Evolutionary conservation across 2,797 vertebrate genomes (phyloP), one percentile per base, ranked within the genome.

Genomic region (Sorex maritimensis): DNA sequence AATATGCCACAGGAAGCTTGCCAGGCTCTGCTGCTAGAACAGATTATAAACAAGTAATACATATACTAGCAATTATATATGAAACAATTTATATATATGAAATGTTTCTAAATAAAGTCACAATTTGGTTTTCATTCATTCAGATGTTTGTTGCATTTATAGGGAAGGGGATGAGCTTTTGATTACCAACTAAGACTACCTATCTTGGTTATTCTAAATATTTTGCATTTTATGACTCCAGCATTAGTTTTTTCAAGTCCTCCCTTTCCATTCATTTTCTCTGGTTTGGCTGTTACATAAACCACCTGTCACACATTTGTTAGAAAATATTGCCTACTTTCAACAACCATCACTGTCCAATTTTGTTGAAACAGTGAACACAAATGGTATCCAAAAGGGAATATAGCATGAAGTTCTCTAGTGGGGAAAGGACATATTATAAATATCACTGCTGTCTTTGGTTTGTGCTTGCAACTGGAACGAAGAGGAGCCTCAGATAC

Each of bases 291-390:
- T 71, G 3, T 83, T 24, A 17, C 46, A 26, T 24, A 88, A 26
- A 12, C 52, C 14, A 44, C 28, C 63, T 81, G 44, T 19, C 23
- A 4, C 23, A 4, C 90, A 41, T 92, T 88, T 96, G 96, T 97
- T 73, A 94, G 93, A 94, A 93, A 91, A 95, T 96, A 88, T 97
- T 94, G 97, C 95, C 94, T 96, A 81, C 94, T 91, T 92, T 98
- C 92, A 91, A 77, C 82, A 93, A 0, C 0, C 90, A 95, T 92
- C 95, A 23, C 81, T 92, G 90, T 38, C 41, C 86, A 28, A 23
- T 34, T 85, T 86, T 65, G 10, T 65, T 74, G 6, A 58, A 85
- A 71, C 14, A 30, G 6, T 86, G 13, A 28, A 24, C 38, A 46
- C 63, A 63, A 28, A 23, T 77, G 77, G 23, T 44, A 73, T 63